Evolutionary conservation across 2,888 invertebrate genomes (phyloP), one percentile per base, ranked within the genome.

Genomic region (Erebia palarica): DNA sequence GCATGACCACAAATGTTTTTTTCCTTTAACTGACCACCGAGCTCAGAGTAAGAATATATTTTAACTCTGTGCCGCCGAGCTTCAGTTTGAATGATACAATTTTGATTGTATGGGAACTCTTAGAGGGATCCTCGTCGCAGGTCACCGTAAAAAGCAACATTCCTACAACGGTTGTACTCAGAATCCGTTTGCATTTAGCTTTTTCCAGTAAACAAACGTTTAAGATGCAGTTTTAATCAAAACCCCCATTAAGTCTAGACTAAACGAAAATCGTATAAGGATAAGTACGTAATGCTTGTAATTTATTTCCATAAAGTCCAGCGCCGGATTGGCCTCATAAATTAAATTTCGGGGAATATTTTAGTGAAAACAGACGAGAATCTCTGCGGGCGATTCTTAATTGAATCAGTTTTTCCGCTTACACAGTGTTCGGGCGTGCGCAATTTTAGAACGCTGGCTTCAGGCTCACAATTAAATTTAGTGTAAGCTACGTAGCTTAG

Each of bases 371-470:
- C 60, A 60, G 10, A 44, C 0, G 42, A 60, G 42, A 27, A 58
- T 42, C 60, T 16, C 42, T 60, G 60, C 42, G 60, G 63, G 63
- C 63, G 63, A 63, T 21, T 63, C 63, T 63, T 63, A 63, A 63
- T 63, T 49, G 63, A 63, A 65, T 65, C 65, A 65, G 36, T 65
- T 65, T 65, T 65, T 65, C 65, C 53, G 65, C 65, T 65, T 65
- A 65, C 65, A 53, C 65, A 42, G 65, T 18, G 65, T 65, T 65
- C 51, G 36, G 36, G 36, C 13, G 63, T 14, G 61, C 64, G 18
- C 53, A 36, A 42, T 65, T 65, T 65, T 55, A 65, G 49, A 42
- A 27, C 44, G 44, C 59, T 36, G 59, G 61, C 61, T 44, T 55
- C 65, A 9, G 53, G 55, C 65, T 36, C 18, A 27, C 55, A 65